Evolutionary conservation across 2,888 invertebrate species (phyloP).

Genomic region (Andrena flavipes): DNA sequence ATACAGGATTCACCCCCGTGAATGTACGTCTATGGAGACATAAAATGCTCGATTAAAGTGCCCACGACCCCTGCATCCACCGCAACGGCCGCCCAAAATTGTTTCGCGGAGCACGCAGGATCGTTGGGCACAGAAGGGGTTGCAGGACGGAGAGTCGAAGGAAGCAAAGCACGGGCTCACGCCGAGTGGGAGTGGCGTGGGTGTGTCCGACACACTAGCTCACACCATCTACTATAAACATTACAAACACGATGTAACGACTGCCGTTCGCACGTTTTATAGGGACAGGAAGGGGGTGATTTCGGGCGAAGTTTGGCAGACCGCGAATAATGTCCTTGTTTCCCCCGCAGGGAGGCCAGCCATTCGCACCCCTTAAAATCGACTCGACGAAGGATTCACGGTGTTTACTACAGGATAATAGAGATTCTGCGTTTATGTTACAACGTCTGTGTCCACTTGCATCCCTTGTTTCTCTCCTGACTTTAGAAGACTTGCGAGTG

Average conservation of each 20-base stretch:
- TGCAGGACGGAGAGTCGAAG: slow-evolving; percentile 38
- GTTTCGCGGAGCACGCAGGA: slow-evolving; percentile 22
- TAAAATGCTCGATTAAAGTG: neutral
- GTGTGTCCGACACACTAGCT: slow-evolving; percentile 80
- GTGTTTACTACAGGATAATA: neutral
- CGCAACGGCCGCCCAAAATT: neutral
- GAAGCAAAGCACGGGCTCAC: slow-evolving; percentile 62
- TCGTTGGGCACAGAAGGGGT: slow-evolving; percentile 48
- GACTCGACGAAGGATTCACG: slow-evolving; percentile 25
- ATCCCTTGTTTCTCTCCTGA: neutral
- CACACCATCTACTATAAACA: slow-evolving; percentile 70
- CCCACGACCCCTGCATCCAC: neutral
- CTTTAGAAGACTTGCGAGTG: neutral
- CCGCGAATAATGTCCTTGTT: slow-evolving; percentile 53
- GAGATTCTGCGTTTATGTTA: neutral
- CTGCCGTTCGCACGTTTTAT: slow-evolving; percentile 73
- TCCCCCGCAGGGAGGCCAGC: slow-evolving; percentile 33
- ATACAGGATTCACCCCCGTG: neutral
- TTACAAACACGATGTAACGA: slow-evolving; percentile 75
- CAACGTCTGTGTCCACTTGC: neutral
- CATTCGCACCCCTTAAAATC: slow-evolving; percentile 46
- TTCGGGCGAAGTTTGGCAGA: slow-evolving; percentile 45
- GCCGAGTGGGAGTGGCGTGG: slow-evolving; percentile 83
- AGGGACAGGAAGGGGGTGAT: slow-evolving; percentile 38
- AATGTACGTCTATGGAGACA: neutral